A percentile compares a stretch with the other conserved stretches of the same genome.
phyloP scores from a whole-genome alignment of 2,797 vertebrate species.

The Tokudaia tokunoshimensis region DNA sequence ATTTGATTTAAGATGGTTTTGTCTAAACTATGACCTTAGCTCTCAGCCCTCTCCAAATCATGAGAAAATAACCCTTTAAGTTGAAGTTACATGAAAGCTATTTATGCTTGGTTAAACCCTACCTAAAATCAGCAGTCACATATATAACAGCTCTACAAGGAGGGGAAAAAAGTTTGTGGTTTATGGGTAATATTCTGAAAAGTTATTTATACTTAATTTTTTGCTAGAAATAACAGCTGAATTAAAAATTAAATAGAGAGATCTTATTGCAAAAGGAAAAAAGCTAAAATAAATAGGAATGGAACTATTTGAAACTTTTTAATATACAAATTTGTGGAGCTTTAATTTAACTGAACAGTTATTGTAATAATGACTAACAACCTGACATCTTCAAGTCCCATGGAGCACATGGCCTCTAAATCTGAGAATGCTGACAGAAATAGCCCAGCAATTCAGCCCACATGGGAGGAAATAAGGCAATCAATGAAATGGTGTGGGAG shows the following conservation, averaged over 20 bases:
- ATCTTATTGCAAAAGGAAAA: conserved; percentile 82
- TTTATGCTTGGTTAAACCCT: conserved; percentile 65
- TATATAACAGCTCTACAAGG: conserved; percentile 57
- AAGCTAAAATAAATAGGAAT: conserved; percentile 86
- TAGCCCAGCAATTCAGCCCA: not conserved
- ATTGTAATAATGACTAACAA: conserved; percentile 83
- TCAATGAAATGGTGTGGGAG: not conserved
- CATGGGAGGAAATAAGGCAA: conserved; percentile 43
- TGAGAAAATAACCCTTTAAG: conserved; percentile 45
- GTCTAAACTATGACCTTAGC: conserved; percentile 24
- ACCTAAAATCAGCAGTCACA: conserved; percentile 47
- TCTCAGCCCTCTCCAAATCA: conserved; percentile 46
- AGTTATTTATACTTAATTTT: conserved; percentile 87
- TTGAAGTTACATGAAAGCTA: conserved; percentile 51
- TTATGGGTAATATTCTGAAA: conserved; percentile 84
- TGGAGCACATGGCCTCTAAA: conserved; percentile 51
- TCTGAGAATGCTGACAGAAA: conserved; percentile 7
- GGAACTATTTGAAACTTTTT: conserved; percentile 83
- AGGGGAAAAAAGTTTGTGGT: conserved; percentile 62
- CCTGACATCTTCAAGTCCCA: conserved; percentile 68
- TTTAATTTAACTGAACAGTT: conserved; percentile 87
- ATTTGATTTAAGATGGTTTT: conserved; percentile 36
- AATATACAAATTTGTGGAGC: conserved; percentile 85
- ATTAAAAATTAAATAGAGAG: conserved; percentile 90
- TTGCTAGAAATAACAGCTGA: conserved; percentile 88